A percentile compares a stretch with the other conserved stretches of the same genome.
Evolutionary conservation across 92 coral and sea anemone species (phyloP).

Genomic region (Bergia sp.): DNA sequence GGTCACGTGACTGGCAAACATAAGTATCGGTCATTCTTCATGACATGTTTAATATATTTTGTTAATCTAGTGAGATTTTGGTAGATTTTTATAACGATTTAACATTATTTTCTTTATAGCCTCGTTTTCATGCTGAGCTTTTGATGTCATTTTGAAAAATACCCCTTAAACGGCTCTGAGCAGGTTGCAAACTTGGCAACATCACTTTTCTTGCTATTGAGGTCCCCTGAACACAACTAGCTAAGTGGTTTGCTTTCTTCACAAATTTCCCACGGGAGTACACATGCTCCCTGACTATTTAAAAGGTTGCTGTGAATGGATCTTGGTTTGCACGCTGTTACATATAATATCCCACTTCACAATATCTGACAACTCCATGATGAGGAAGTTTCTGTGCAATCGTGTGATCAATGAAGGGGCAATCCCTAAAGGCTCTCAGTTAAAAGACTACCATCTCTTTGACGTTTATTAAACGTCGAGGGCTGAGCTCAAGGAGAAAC

Average conservation of each 20-base stretch:
- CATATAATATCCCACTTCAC: too few species aligned
- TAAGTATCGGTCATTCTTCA: too few species aligned
- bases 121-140: slow-evolving; percentile 58
- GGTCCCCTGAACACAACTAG: slow-evolving; percentile 67
- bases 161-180: slow-evolving; percentile 45
- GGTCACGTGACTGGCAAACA: too few species aligned
- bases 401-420: neutral
- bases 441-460: neutral
- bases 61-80: too few species aligned
- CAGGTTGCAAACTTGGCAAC: slow-evolving; percentile 62
- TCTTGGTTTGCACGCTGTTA: too few species aligned
- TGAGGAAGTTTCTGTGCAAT: neutral
- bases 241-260: slow-evolving; percentile 56
- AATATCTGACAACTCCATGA: neutral
- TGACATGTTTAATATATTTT: too few species aligned
- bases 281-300: slow-evolving; percentile 55
- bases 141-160: slow-evolving; percentile 33
- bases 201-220: slow-evolving; percentile 52
- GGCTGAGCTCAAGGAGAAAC: neutral
- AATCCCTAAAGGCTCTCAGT: neutral
- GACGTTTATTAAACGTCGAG: neutral
- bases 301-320: too few species aligned
- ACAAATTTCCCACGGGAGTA: slow-evolving; percentile 54
- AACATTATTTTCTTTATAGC: slow-evolving; percentile 4
- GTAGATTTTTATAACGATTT: too few species aligned